Conservation (phyloP, 2,113 vertebrate species). For the Anas platyrhynchos region DNA sequence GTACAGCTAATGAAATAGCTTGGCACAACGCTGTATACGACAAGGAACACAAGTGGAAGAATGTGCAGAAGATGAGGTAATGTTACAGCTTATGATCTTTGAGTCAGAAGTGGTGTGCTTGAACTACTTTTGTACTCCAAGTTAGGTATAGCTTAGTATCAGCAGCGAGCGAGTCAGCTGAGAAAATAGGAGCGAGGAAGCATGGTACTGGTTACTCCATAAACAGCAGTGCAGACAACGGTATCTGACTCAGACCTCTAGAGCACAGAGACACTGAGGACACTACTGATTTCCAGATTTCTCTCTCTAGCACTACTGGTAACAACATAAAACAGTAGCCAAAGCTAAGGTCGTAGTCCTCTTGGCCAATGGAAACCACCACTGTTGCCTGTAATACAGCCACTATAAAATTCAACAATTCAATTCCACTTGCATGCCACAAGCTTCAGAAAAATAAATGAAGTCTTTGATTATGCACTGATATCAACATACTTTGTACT, state of each 20-base stretch:
- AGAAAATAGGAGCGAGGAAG: not conserved
- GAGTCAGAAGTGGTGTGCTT: not conserved
- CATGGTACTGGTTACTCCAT: not conserved
- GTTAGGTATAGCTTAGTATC: not conserved
- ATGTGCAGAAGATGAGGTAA: conserved; percentile 16
- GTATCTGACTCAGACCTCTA: not conserved
- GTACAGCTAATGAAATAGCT: not conserved
- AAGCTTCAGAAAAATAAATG: not conserved
- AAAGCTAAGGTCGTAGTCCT: not conserved
- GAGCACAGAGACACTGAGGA: not conserved
- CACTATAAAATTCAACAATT: not conserved
- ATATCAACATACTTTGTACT: not conserved
- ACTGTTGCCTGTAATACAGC: not conserved
- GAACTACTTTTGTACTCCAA: not conserved
- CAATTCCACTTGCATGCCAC: not conserved
- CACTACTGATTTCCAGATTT: not conserved
- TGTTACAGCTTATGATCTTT: conserved; percentile 21
- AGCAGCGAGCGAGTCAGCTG: not conserved
- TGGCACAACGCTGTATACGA: not conserved
- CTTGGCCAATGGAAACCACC: not conserved
- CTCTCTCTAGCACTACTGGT: not conserved
- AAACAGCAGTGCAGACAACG: not conserved
- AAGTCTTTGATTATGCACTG: not conserved
- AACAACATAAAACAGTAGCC: not conserved
- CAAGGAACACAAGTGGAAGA: not conserved